Base-by-base conservation (phyloP, 1,140 invertebrate species). In the Neelides sp. region DNA sequence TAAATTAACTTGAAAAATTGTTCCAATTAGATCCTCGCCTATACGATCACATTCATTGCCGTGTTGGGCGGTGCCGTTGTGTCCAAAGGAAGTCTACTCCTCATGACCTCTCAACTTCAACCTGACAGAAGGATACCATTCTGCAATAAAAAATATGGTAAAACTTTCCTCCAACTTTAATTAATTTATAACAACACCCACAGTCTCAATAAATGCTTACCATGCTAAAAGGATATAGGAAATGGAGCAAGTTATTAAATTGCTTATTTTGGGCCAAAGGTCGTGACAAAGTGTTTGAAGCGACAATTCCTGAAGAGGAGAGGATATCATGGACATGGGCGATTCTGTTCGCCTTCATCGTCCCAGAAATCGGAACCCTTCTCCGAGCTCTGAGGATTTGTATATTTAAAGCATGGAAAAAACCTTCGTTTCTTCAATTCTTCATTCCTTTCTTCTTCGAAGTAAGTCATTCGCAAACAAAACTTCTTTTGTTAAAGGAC, bases 311-410 rank as follows among this genome's bases (percentile, higher is more conserved):
- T 2, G 79, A 84, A 52, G 77, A 79, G 53, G 87, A 93, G 66
- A 75, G 85, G 36, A 80, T 91, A 43, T 83, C 82, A 8, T 94
- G 88, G 88, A 85, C 87, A 65, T 94, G 90, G 90, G 85, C 83
- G 47, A 68, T 94, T n/a, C 70, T 92, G 28, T 82, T 90, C 55
- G 82, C 81, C 1, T 90, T 85, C 62, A 74, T 83, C 1, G 76
- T 90, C 32, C 90, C 90, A 0, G 88, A 94, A 68, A 69, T 92
- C 22, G 86, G 89, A 7, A 80, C 85, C 0, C 68, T 90, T 12
- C 82, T 92, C 58, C 73, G 90, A 37, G 82, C 87, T 13, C 71
- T 80, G 2, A 76, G 88, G 57, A 91, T 91, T 65, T 91, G 86
- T 64, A 79, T 89, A 62, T 94, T 93, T 72, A 93, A 92, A 63